Conservation (phyloP, 2,888 invertebrate genomes). For the Euplagia quadripunctaria region DNA sequence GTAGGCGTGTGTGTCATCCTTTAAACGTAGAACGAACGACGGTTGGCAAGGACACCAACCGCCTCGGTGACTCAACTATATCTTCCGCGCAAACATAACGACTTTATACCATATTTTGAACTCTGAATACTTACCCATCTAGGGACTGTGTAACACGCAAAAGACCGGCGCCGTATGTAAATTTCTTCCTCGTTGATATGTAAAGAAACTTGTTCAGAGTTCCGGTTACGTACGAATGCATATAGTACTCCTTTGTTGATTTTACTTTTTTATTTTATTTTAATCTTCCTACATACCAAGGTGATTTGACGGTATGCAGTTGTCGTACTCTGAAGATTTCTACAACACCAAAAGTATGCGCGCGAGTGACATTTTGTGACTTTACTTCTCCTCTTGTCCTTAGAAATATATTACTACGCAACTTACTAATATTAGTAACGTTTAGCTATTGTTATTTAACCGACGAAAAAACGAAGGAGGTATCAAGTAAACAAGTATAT, state of each 20-base stretch:
- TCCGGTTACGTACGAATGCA: slow-evolving; percentile 28
- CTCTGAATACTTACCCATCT: slow-evolving; percentile 53
- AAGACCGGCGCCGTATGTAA: slow-evolving; percentile 52
- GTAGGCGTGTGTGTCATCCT: slow-evolving; percentile 65
- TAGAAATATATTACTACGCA: neutral
- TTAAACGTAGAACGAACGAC: slow-evolving; percentile 41
- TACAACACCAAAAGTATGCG: neutral
- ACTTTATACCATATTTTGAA: slow-evolving; percentile 54
- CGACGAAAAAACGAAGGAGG: too few relatives aligned
- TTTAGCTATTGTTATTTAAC: too few relatives aligned
- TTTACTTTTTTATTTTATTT: slow-evolving; percentile 24
- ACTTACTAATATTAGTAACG: too few relatives aligned
- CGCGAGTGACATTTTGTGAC: too few relatives aligned
- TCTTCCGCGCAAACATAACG: slow-evolving; percentile 49
- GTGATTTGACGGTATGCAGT: neutral
- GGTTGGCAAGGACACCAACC: slow-evolving; percentile 67
- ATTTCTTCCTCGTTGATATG: slow-evolving; percentile 42
- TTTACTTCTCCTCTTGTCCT: neutral
- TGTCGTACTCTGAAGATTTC: neutral
- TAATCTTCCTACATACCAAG: neutral
- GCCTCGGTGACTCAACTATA: slow-evolving; percentile 62
- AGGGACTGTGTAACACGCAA: slow-evolving; percentile 32
- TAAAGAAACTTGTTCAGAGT: slow-evolving; percentile 45
- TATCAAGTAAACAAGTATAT: too few relatives aligned
- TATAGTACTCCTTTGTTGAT: slow-evolving; percentile 39